Conservation (phyloP, 2,113 vertebrate genomes). For the Excalfactoria chinensis region DNA sequence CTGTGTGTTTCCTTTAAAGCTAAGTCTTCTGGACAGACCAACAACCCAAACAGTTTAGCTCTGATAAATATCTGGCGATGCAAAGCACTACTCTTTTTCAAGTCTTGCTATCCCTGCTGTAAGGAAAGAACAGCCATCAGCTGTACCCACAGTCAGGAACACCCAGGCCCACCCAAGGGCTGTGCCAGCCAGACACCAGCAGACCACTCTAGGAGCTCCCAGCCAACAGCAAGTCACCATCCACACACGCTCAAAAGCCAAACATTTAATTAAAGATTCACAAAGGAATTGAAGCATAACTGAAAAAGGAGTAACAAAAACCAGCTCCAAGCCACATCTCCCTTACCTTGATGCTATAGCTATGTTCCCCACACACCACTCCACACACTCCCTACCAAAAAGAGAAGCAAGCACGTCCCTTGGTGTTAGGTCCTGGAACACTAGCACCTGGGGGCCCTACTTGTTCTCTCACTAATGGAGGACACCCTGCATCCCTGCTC, state of each 20-base stretch:
- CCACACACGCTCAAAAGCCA: not conserved
- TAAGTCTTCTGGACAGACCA: accelerated
- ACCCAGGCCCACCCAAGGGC: not conserved
- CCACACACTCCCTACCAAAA: accelerated
- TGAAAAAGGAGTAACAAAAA: not conserved
- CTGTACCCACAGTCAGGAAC: accelerated
- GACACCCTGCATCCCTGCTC: too few relatives aligned
- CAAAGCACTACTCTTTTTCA: not conserved
- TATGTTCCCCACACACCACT: accelerated
- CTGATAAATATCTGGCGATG: not conserved
- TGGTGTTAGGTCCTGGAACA: accelerated
- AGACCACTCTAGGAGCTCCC: not conserved
- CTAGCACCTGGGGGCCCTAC: not conserved
- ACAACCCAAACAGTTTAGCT: not conserved
- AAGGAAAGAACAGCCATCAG: not conserved
- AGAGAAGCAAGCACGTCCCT: accelerated
- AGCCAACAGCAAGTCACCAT: not conserved
- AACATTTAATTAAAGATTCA: not conserved
- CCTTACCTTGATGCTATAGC: not conserved
- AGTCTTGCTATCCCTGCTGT: not conserved
- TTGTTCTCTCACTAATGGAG: not conserved
- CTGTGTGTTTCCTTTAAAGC: not conserved
- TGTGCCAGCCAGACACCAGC: not conserved
- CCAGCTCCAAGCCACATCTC: not conserved
- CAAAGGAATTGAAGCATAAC: not conserved